Percentiles rank a stretch among this genome's conserved stretches.
phyloP scores from a whole-genome alignment of 2,113 vertebrate genomes.

The Sporophila hypoxantha region DNA sequence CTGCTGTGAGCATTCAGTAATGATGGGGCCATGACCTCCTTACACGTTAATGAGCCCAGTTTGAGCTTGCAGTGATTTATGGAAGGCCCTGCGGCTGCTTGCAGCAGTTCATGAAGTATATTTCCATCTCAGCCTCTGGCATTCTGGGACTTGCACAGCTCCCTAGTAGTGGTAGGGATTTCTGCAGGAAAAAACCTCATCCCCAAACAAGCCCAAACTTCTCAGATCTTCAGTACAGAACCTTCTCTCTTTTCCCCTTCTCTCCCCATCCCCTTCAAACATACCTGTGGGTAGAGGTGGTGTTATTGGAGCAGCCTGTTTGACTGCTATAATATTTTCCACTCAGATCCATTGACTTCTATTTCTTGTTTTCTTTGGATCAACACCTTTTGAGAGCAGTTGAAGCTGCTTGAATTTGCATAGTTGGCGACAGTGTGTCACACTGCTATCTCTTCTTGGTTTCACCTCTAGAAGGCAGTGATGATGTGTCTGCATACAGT shows the following conservation, averaged over 20 bases:
- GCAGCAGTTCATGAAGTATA: neutral
- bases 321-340: conserved; percentile 65
- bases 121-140: neutral
- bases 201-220: neutral
- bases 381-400: conserved; percentile 34
- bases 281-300: conserved; percentile 63
- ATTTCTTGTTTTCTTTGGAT: conserved; percentile 62
- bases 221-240: conserved; percentile 36
- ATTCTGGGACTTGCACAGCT: neutral
- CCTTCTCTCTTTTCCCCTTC: conserved; percentile 46
- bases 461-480: conserved; percentile 63
- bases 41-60: neutral
- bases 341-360: conserved; percentile 57
- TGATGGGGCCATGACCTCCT: neutral
- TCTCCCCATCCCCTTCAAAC: conserved; percentile 40
- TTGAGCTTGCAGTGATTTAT: conserved; percentile 12
- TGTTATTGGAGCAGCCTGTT: conserved; percentile 64
- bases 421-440: conserved; percentile 36
- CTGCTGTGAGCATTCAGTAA: neutral
- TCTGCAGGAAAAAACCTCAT: conserved; percentile 1
- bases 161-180: neutral
- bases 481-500: neutral
- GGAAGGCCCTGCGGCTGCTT: neutral
- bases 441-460: conserved; percentile 37
- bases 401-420: conserved; percentile 29